Evolutionary conservation across 37 sponge, comb jelly and placozoan genomes (phyloP), one percentile per base, ranked within the genome.

Genomic region (Oopsacas minuta): DNA sequence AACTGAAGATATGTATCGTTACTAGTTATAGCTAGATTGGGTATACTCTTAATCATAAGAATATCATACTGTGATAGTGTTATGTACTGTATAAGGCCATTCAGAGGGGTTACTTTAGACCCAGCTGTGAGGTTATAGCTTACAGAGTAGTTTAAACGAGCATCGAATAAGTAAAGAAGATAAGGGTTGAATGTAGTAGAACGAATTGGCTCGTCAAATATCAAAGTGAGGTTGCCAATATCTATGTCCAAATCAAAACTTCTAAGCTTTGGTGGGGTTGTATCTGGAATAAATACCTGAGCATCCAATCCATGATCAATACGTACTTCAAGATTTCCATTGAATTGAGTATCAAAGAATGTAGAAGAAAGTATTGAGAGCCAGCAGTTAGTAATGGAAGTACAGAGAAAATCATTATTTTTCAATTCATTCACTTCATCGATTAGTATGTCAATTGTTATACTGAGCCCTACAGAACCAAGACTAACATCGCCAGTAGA

Each of bases 351-450:
- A 20, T 82, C 83, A 82, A 20, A 82, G 36, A 82, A 36, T 1
- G 83, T 37, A 1, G 23, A 3, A 36, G 35, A 3, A 3, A 28
- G 83, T 17, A 82, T 23, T 10, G 83, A 38, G 36, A 82, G 15
- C 39, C 39, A 82, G 39, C 39, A 38, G n/a, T 82, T 30, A 17
- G 23, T 25, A 12, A 22, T 38, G 83, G 15, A 10, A 28, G 83
- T 82, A 10, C 83, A 36, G 23, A 82, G 83, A 3, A 20, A 34
- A 37, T 61, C 75, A 61, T 3, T 61, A 25, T 25, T 46, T 51
- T 89, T 95, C 36, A 95, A 86, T 30, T 39, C 87, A 53, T 94
- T 92, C 82, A 92, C 75, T 36, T 94, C 92, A 88, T 81, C 85
- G 0, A 52, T 37, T 34, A 87, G 88, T 30, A 95, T 85, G n/a